A percentile compares a stretch with the other conserved stretches of the same genome.
Evolutionary conservation across 2,113 vertebrate species (phyloP).

Genomic region (Tylochromis polylepis): DNA sequence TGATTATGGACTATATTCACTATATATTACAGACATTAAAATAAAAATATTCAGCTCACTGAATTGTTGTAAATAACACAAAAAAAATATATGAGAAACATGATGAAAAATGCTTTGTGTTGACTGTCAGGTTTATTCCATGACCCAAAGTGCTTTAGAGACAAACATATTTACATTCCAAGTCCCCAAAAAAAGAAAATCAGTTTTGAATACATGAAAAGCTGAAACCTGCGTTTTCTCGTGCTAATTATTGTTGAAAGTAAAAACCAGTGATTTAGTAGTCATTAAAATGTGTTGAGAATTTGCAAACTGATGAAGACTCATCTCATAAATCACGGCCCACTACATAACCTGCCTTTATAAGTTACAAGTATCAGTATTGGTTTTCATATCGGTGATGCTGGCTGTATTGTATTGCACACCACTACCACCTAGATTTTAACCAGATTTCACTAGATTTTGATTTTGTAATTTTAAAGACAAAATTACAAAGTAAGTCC

Average conservation of each 20-base stretch:
- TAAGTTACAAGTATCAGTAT: not conserved
- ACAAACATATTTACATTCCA: not conserved
- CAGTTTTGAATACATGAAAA: too few relatives aligned
- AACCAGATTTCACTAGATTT: too few relatives aligned
- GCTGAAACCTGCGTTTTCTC: not conserved
- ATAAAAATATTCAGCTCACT: not conserved
- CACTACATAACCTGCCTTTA: rapidly evolving
- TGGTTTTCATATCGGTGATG: not conserved
- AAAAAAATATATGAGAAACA: not conserved
- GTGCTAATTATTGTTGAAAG: not conserved
- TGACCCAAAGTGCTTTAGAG: not conserved
- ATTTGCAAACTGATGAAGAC: not conserved
- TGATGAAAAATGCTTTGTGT: not conserved
- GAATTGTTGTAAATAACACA: not conserved
- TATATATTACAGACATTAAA: not conserved
- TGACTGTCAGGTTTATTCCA: not conserved
- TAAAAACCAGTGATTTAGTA: not conserved
- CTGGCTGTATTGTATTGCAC: not conserved
- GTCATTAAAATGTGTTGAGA: not conserved
- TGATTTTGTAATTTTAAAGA: too few relatives aligned
- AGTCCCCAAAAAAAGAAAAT: not conserved
- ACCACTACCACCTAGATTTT: not conserved
- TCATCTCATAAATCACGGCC: not conserved
- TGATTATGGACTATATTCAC: not conserved
- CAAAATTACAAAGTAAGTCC: too few relatives aligned